Evolutionary conservation across 2,113 vertebrate species (phyloP).

Genomic region (Erpornis zantholeuca): DNA sequence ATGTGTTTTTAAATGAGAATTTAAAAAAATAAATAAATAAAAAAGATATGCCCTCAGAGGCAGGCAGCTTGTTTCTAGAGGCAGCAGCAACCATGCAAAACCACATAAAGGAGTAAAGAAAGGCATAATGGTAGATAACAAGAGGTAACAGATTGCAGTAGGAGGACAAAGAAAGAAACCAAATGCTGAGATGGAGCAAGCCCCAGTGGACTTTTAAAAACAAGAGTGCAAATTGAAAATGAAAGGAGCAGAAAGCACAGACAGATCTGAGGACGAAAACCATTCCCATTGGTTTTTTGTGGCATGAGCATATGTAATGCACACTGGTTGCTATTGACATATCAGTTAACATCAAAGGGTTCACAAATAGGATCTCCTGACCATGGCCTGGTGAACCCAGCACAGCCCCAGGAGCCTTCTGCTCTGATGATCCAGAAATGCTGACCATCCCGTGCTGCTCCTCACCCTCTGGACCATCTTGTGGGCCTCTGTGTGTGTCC

Average conservation of each 20-base stretch:
- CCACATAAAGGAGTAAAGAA: constrained; percentile 10
- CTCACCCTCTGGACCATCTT: neutral
- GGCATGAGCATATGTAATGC: neutral
- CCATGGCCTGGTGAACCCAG: neutral
- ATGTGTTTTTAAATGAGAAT: constrained; percentile 29
- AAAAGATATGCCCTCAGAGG: neutral
- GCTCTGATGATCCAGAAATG: neutral
- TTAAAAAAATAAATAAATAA: neutral
- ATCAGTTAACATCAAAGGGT: neutral
- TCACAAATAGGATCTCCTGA: neutral
- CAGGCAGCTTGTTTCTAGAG: constrained; percentile 13
- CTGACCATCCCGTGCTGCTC: neutral
- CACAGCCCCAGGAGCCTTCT: neutral
- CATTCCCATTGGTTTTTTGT: neutral
- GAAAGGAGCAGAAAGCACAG: constrained; percentile 17
- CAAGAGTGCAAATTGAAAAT: constrained; percentile 27
- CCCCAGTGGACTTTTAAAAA: constrained; percentile 38
- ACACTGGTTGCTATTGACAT: neutral
- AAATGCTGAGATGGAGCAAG: constrained; percentile 36
- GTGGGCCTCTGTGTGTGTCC: too few species aligned
- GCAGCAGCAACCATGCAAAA: constrained; percentile 3
- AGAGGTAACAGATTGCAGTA: constrained; percentile 47
- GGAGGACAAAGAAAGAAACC: constrained; percentile 37
- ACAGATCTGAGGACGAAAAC: neutral
- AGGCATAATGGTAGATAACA: constrained; percentile 36